Evolutionary conservation across 1,140 invertebrate genomes (phyloP).

Genomic region (Drosophila pseudoobscura): DNA sequence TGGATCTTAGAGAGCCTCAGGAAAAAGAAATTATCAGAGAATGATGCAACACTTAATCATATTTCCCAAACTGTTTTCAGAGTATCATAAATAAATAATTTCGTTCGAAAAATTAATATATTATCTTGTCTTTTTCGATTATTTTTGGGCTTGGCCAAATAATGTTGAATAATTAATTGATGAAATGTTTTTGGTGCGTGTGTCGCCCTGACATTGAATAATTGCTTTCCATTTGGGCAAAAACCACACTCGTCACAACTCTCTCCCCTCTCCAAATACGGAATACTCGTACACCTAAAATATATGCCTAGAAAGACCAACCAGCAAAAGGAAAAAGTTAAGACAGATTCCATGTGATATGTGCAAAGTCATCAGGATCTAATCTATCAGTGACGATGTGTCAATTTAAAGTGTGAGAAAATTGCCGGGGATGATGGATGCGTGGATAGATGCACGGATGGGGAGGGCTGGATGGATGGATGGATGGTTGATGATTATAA

Average conservation of each 20-base stretch:
- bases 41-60: no score
- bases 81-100: neutral
- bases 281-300: conserved; percentile 10
- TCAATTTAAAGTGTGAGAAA: conserved; percentile 80
- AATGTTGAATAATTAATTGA: conserved; percentile 77
- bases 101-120: neutral
- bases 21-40: no score
- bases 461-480: conserved; percentile 35
- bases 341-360: conserved; percentile 41
- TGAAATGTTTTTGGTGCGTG: conserved; percentile 63
- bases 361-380: conserved; percentile 72
- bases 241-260: neutral
- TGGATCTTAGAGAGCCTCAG: no score
- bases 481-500: conserved; percentile 36
- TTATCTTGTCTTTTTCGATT: neutral
- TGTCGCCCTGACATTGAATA: conserved; percentile 72
- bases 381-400: conserved; percentile 72
- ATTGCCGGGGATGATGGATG: conserved; percentile 53
- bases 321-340: conserved; percentile 21
- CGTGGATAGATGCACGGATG: conserved; percentile 24
- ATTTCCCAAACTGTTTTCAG: no score
- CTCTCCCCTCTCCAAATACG: conserved; percentile 10
- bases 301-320: conserved; percentile 23
- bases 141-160: conserved; percentile 11
- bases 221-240: conserved; percentile 58